These are phyloP conservation scores for Latrodectus geometricus DNA, from an alignment of 1,140 invertebrate genomes.

Conservation along the genomic window DNA sequence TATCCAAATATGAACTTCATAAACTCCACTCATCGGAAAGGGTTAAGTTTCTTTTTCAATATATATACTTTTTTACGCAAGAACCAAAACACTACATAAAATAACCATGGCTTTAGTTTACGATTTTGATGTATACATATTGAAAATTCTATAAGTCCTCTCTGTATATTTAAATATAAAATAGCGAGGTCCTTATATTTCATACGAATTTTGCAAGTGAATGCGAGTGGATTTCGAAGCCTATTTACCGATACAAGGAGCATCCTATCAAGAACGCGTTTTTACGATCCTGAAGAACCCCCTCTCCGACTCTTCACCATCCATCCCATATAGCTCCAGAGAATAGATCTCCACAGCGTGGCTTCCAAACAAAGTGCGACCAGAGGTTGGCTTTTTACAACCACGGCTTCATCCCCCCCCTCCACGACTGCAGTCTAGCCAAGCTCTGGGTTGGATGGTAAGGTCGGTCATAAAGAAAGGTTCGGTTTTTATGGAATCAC, in stretches of 20 bases:
- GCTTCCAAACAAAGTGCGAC: conserved; percentile 31
- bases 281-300: not conserved
- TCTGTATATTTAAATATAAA: conserved; percentile 38
- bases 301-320: not conserved
- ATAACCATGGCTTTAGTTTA: conserved; percentile 24
- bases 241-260: conserved; percentile 11
- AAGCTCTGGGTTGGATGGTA: not conserved
- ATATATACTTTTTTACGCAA: too few relatives aligned
- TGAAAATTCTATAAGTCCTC: conserved; percentile 11
- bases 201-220: conserved; percentile 40
- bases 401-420: not conserved
- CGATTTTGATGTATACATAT: not conserved
- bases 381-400: conserved; percentile 29
- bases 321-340: not conserved
- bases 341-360: not conserved
- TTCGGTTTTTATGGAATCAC: conserved; percentile 32
- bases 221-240: not conserved
- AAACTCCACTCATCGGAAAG: too few relatives aligned
- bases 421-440: not conserved
- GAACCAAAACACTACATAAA: not conserved
- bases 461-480: conserved; percentile 13
- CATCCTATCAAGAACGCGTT: conserved; percentile 12
- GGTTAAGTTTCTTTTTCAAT: not conserved
- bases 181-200: conserved; percentile 14
- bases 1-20: too few relatives aligned